These are phyloP conservation scores for Dufourea novaeangliae DNA, from an alignment of 1,140 invertebrate species.

Conservation along the genomic window DNA sequence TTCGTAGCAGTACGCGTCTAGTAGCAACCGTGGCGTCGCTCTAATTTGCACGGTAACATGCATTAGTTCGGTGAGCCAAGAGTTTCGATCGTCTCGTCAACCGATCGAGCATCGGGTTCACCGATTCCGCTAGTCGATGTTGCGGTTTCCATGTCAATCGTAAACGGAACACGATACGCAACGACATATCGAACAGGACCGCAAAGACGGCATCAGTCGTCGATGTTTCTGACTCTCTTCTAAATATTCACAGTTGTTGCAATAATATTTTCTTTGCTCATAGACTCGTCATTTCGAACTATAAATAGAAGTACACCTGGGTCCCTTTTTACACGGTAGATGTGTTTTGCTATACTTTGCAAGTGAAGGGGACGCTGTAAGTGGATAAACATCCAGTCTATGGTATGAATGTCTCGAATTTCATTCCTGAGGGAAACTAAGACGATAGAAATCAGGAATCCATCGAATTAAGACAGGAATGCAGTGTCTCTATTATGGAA, in stretches of 20 bases:
- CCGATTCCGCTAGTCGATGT: conserved; percentile 53
- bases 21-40: background rate
- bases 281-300: too few species aligned
- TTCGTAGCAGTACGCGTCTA: background rate
- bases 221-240: conserved; percentile 46
- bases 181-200: conserved; percentile 45
- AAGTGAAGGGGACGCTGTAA: too few species aligned
- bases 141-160: conserved; percentile 61
- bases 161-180: conserved; percentile 36
- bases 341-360: too few species aligned
- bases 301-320: too few species aligned
- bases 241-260: too few species aligned
- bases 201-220: conserved; percentile 54
- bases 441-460: background rate
- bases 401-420: too few species aligned
- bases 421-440: too few species aligned
- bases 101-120: conserved; percentile 60
- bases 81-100: conserved; percentile 12
- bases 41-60: conserved; percentile 54
- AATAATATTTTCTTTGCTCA: too few species aligned
- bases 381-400: too few species aligned
- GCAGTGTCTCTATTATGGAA: background rate
- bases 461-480: background rate
- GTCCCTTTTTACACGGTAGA: too few species aligned
- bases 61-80: conserved; percentile 35